Percentiles rank a stretch among this genome's conserved stretches.
Conservation (phyloP, 2,797 vertebrate genomes). For the Monodelphis domestica region DNA sequence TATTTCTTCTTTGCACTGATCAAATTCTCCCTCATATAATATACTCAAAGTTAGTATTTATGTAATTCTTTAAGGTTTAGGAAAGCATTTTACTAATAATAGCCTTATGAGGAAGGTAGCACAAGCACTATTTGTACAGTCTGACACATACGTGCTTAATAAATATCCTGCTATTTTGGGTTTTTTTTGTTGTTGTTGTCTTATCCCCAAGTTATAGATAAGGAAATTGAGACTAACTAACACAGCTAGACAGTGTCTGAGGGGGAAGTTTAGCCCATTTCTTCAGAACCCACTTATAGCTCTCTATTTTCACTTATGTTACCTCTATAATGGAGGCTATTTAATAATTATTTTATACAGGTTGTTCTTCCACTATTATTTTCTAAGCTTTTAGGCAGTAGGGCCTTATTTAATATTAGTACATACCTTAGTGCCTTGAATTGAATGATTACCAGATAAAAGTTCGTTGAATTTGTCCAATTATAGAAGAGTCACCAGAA, state of each 20-base stretch:
- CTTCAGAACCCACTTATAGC: background rate
- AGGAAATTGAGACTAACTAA: background rate
- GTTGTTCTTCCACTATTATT: background rate
- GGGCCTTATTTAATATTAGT: background rate
- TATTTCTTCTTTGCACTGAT: background rate
- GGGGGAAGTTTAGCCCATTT: background rate
- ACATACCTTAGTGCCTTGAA: background rate
- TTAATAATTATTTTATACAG: background rate
- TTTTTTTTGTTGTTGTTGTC: background rate
- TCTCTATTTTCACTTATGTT: background rate
- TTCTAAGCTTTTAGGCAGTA: background rate
- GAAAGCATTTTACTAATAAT: background rate
- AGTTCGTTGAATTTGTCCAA: background rate
- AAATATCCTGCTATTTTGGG: conserved; percentile 37
- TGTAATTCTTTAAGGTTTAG: background rate
- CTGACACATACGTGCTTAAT: conserved; percentile 67
- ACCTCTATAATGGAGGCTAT: background rate
- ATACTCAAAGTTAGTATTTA: background rate
- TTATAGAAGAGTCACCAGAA: background rate
- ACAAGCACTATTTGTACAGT: conserved; percentile 17
- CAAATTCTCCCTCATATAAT: background rate
- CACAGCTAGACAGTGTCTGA: background rate
- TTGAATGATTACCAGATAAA: background rate
- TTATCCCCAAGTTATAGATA: background rate
- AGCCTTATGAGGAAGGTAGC: background rate